Base-by-base conservation (phyloP, 2,113 vertebrate species). In the Ploceus nigricollis region DNA sequence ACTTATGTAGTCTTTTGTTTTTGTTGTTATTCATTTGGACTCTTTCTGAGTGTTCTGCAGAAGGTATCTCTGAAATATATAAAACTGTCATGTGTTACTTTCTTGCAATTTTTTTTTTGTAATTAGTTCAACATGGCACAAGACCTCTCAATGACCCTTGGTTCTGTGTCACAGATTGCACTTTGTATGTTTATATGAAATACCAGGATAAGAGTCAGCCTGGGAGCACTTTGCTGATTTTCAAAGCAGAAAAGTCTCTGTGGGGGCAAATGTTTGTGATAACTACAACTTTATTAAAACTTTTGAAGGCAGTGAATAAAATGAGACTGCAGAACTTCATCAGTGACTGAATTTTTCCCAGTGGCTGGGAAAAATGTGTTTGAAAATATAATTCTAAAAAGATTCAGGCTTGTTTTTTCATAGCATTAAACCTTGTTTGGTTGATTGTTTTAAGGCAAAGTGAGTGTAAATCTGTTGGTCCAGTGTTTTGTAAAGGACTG, bases 121-220 rank as follows among this genome's bases (percentile, higher is more conserved):
- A 93, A 96, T 95, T 96, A 87, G 58, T 96, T 96, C 94, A 96
- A 40, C 76, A 94, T 90, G 92, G 92, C 33, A 39, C 51, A 7
- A 75, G 94, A 93, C 94, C 90, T 92, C 76, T 75, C 44, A 64
- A 51, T 68, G 94, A 96, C 85, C 93, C 51, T 73, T 56, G 56
- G 85, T 83, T 79, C 85, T 83, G 47, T 94, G 94, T 96, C 92
- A 93, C 94, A 96, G 90, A 92, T 93, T 96, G 90, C 71, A 86
- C 76, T 75, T 92, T 64, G 90, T 78, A 44, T 82, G 79, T 90
- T 91, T 88, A 71, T 92, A 78, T 83, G 88, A 93, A 96, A 96
- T 90, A 90, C 18, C 79, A 56, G 88, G 45, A 19, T 88, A 86
- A 95, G 90, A 91, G 94, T 81, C 90, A 88, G 82, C 79, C 90